Percentiles rank a stretch among this genome's conserved stretches.
These are phyloP conservation scores for Myotis lucifugus DNA, from an alignment of 2,113 vertebrate genomes.

Conservation along the genomic window DNA sequence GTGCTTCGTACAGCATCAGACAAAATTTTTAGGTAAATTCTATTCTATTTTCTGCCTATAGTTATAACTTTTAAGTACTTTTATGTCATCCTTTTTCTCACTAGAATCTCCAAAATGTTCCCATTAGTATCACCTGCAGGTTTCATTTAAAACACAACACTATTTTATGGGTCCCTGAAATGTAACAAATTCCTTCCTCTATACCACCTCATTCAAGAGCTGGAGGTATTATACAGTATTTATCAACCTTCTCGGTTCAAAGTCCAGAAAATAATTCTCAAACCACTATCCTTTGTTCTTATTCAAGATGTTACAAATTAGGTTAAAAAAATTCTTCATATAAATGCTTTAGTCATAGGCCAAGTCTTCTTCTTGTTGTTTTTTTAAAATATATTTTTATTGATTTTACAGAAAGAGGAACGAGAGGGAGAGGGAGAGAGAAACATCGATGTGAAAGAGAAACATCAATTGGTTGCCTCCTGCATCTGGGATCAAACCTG, in stretches of 20 bases:
- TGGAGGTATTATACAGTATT: neutral
- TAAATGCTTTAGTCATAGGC: neutral
- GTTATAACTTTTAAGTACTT: neutral
- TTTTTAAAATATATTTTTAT: neutral
- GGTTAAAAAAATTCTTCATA: slow-evolving; percentile 3
- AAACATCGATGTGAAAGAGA: neutral
- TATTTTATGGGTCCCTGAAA: neutral
- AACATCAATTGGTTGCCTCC: neutral
- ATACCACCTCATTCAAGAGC: neutral
- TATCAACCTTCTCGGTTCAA: neutral
- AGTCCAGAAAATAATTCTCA: slow-evolving; percentile 23
- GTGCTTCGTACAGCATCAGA: neutral
- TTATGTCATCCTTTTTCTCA: slow-evolving; percentile 22
- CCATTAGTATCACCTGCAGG: neutral
- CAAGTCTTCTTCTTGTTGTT: neutral
- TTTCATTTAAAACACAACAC: slow-evolving; percentile 35
- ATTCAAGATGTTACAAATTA: slow-evolving; percentile 11
- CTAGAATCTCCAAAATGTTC: neutral
- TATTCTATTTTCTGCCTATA: slow-evolving; percentile 20
- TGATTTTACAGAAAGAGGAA: neutral
- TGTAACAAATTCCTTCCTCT: neutral
- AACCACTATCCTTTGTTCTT: slow-evolving; percentile 9
- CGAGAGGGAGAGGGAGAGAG: neutral
- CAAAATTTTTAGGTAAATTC: slow-evolving; percentile 28
- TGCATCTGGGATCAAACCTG: neutral